These are phyloP conservation scores for Hoplodrina blanda DNA, from an alignment of 2,888 invertebrate genomes.

Conservation along the genomic window DNA sequence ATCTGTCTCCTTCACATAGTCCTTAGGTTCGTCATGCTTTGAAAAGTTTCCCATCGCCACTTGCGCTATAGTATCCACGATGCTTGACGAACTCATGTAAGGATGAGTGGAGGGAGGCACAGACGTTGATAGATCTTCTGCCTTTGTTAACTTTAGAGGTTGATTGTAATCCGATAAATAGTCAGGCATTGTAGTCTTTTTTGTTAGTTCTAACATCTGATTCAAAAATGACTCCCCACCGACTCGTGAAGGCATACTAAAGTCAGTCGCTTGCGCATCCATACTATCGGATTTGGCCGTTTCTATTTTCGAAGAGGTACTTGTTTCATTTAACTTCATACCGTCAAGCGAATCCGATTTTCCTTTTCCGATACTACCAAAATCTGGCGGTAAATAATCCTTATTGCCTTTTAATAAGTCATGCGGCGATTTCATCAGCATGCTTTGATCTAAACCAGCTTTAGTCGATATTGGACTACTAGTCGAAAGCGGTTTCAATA, in stretches of 20 bases:
- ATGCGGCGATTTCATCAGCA: slow-evolving; percentile 86
- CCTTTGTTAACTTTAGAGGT: slow-evolving; percentile 91
- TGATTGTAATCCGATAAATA: slow-evolving; percentile 89
- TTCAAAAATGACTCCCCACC: slow-evolving; percentile 87
- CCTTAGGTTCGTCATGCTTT: slow-evolving; percentile 83
- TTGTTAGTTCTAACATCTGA: slow-evolving; percentile 89
- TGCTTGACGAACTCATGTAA: slow-evolving; percentile 81
- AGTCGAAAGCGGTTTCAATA: slow-evolving; percentile 91
- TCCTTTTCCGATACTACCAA: slow-evolving; percentile 88
- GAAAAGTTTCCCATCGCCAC: slow-evolving; percentile 85
- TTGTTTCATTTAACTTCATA: slow-evolving; percentile 84
- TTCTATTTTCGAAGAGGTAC: slow-evolving; percentile 88
- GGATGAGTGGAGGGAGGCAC: slow-evolving; percentile 88
- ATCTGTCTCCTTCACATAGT: slow-evolving; percentile 85
- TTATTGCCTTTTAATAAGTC: slow-evolving; percentile 84
- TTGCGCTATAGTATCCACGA: slow-evolving; percentile 85
- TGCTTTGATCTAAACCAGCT: slow-evolving; percentile 83
- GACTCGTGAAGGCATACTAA: slow-evolving; percentile 86
- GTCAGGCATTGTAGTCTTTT: slow-evolving; percentile 89
- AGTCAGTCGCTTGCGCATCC: slow-evolving; percentile 84
- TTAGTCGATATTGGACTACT: slow-evolving; percentile 90
- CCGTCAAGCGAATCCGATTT: slow-evolving; percentile 87
- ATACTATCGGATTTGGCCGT: slow-evolving; percentile 77
- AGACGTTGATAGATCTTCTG: slow-evolving; percentile 87
- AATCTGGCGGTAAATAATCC: slow-evolving; percentile 89